Percentiles rank a stretch among this genome's conserved stretches.
Evolutionary conservation across 2,113 vertebrate species (phyloP).

Genomic region (Chionomys nivalis): DNA sequence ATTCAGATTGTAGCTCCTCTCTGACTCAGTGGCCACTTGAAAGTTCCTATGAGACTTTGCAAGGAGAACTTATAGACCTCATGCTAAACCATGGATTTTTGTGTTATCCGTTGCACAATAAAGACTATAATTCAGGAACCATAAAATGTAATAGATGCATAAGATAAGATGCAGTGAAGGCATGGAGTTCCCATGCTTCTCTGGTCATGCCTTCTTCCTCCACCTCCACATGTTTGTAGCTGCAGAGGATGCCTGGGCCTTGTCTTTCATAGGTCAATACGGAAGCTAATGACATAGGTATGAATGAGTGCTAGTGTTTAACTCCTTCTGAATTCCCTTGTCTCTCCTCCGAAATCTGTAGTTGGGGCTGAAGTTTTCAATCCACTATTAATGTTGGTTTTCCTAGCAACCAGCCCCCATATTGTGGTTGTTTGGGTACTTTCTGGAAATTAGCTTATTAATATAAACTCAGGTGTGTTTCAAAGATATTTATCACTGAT

Average conservation of each 20-base stretch:
- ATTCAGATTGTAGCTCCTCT: background rate
- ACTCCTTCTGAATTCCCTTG: background rate
- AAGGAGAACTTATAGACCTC: background rate
- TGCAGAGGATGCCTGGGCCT: background rate
- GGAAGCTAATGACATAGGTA: background rate
- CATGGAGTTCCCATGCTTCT: rapidly evolving
- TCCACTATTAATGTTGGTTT: background rate
- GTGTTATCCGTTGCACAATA: background rate
- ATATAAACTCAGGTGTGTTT: background rate
- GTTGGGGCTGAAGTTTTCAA: background rate
- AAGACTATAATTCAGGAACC: background rate
- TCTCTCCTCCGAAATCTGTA: background rate
- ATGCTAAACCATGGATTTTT: background rate
- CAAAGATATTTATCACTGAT: background rate
- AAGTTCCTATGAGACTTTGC: background rate
- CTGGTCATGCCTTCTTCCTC: too few relatives aligned
- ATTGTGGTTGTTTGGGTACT: background rate
- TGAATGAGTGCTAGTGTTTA: background rate
- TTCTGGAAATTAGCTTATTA: background rate
- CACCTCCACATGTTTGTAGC: rapidly evolving
- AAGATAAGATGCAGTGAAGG: too few relatives aligned
- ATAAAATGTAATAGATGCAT: background rate
- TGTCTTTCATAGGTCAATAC: background rate
- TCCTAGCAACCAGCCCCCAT: background rate
- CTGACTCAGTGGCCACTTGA: too few relatives aligned